Conservation (phyloP, 2,797 vertebrate genomes). For the Cryptoprocta ferox region DNA sequence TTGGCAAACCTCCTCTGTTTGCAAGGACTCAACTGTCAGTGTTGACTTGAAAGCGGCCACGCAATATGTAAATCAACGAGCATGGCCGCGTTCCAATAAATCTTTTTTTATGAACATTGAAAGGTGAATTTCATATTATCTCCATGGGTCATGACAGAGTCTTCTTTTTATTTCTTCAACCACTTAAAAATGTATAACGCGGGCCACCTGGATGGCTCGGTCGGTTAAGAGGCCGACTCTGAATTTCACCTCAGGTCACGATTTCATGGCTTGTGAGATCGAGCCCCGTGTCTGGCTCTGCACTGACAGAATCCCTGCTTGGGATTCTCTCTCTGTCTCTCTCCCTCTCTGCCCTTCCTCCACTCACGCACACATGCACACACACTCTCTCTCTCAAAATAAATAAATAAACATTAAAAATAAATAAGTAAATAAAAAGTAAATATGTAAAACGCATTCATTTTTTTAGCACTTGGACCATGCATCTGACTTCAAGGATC, state of each 20-base stretch:
- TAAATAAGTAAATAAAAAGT: too few relatives aligned
- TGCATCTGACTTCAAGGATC: background rate
- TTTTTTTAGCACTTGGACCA: background rate
- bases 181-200: background rate
- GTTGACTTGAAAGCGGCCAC: background rate
- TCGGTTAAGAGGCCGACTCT: too few relatives aligned
- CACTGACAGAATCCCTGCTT: too few relatives aligned
- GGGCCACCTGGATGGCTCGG: too few relatives aligned
- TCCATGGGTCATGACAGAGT: background rate
- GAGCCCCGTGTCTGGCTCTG: too few relatives aligned
- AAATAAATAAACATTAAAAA: too few relatives aligned
- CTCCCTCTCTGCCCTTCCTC: too few relatives aligned
- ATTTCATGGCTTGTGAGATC: too few relatives aligned
- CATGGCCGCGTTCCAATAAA: background rate
- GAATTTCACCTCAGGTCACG: too few relatives aligned
- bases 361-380: too few relatives aligned
- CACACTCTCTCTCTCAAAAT: too few relatives aligned
- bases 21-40: fast-evolving
- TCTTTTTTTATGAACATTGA: background rate
- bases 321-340: too few relatives aligned
- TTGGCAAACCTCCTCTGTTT: background rate
- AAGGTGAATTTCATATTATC: constrained; percentile 44
- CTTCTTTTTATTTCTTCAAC: background rate
- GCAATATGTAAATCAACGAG: background rate
- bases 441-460: background rate